Base-by-base conservation (phyloP, 2,113 vertebrate species). In the Chaetodon auriga region DNA sequence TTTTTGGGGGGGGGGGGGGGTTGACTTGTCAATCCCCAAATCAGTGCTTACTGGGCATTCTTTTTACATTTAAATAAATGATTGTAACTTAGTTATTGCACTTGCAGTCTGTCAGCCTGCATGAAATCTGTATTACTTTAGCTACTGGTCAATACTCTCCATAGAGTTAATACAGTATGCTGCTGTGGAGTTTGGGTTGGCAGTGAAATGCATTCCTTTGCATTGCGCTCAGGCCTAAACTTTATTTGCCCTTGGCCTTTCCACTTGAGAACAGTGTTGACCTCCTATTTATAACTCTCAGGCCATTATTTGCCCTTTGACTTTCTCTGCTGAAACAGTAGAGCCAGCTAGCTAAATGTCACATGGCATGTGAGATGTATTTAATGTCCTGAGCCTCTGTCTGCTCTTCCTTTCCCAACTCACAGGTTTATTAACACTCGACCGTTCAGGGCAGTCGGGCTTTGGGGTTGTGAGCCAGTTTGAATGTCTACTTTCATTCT, bases 291-390 rank as follows among this genome's bases (percentile, higher is more conserved):
- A 96, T 96, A 95, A 81, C 95, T 89, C 62, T 83, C 38, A 55
- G 86, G 80, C 85, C 90, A 80, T 95, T 94, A 91, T 94, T 90
- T 92, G 83, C 93, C 95, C 88, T 93, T 91, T 96, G 92, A 95
- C 94, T 95, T 95, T 87, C 84, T 93, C 87, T 92, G 91, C 90
- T 95, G 96, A 96, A 97, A 98, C 91, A 66, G 78, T 96, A 97
- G 94, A 91, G 90, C 90, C 78, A 60, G 76, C 77, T 76, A 54
- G 89, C 91, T 95, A 96, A 97, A 97, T 95, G 96, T 96, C 96
- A 97, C 81, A 87, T 92, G 88, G 89, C 90, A 95, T 94, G 90
- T 80, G 92, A 87, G 93, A 93, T 84, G 92, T 84, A 89, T 91
- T 94, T 93, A 88, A 92, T 89, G 81, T 85, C 75, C 70, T 41